Evolutionary conservation across 2,888 invertebrate species (phyloP).

Genomic region (Ichneumoninae sp.): DNA sequence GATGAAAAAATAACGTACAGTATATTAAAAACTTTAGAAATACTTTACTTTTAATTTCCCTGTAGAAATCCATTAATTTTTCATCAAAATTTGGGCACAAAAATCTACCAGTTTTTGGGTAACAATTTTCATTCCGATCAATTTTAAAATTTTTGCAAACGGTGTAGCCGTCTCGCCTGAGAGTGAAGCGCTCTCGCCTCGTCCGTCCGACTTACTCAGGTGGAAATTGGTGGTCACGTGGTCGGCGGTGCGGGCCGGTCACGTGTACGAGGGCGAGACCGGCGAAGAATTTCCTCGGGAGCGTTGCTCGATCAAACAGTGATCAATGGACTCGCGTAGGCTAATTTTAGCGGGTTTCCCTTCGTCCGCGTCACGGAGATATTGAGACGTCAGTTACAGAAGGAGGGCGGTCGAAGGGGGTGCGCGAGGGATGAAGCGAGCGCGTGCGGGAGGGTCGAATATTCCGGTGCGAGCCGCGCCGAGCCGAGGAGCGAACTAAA

Average conservation of each 20-base stretch:
- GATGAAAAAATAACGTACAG: no score
- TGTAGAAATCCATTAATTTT: no score
- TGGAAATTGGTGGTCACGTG: no score
- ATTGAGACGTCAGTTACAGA: conserved; percentile 18
- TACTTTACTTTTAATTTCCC: no score
- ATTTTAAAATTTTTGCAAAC: no score
- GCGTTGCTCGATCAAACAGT: background rate
- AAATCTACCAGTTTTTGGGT: no score
- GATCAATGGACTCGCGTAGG: background rate
- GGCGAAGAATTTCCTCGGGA: background rate
- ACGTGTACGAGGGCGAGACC: background rate
- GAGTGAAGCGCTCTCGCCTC: no score
- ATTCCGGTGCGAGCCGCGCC: background rate
- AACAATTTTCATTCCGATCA: no score
- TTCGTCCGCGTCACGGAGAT: background rate
- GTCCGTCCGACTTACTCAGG: no score
- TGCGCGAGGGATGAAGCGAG: background rate
- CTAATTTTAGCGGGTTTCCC: background rate
- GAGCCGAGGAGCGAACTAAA: conserved; percentile 74
- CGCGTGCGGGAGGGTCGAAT: conserved; percentile 10
- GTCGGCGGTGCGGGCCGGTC: background rate
- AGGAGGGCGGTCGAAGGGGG: background rate
- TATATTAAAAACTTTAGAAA: no score
- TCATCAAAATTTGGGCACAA: no score
- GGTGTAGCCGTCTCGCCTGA: no score